These are phyloP conservation scores for Morpho achilles DNA, from an alignment of 2,888 invertebrate genomes.

Conservation along the genomic window DNA sequence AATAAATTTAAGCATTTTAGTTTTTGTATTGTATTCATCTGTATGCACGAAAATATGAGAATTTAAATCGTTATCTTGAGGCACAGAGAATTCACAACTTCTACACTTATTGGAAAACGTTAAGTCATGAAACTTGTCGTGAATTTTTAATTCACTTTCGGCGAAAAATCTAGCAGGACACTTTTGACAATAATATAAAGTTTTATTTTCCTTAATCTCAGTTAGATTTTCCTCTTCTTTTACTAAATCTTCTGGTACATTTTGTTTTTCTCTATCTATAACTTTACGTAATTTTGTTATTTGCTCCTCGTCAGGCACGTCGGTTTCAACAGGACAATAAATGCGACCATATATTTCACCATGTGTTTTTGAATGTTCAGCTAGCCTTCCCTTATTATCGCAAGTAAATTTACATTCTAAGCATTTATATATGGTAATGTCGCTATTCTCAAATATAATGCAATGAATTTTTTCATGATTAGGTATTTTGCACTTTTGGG, in stretches of 20 bases:
- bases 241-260: conserved; percentile 38
- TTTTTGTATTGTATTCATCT: conserved; percentile 87
- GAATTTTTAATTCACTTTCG: conserved; percentile 85
- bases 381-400: conserved; percentile 84
- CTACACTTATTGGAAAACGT: conserved; percentile 84
- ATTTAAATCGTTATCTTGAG: conserved; percentile 83
- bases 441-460: conserved; percentile 68
- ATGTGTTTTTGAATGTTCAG: conserved; percentile 87
- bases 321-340: conserved; percentile 83
- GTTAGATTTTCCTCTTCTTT: conserved; percentile 42
- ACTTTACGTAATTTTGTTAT: conserved; percentile 66
- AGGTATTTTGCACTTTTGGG: conserved; percentile 87
- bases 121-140: conserved; percentile 84
- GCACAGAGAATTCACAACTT: conserved; percentile 87
- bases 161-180: conserved; percentile 92
- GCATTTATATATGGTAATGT: conserved; percentile 81
- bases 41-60: conserved; percentile 87
- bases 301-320: conserved; percentile 83
- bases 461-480: conserved; percentile 91
- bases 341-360: conserved; percentile 84
- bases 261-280: conserved; percentile 57
- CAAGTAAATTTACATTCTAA: conserved; percentile 89
- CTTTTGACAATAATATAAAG: conserved; percentile 86
- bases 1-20: conserved; percentile 82
- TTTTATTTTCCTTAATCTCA: conserved; percentile 53